Base-by-base conservation (phyloP, 2,888 invertebrate species). In the Nemapogon koenigi region DNA sequence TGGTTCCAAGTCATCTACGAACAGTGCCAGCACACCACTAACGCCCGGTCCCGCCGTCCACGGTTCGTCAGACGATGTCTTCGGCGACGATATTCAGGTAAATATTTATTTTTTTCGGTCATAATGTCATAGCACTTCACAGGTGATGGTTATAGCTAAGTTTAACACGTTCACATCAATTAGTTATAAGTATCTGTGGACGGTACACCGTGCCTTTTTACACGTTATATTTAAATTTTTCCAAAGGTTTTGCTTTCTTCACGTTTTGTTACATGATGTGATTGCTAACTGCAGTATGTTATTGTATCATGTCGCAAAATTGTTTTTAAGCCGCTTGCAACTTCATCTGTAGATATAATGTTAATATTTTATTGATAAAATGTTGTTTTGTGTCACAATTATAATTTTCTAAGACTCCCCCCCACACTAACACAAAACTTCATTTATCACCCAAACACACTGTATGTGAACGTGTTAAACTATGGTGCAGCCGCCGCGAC, bases 401-500 rank as follows among this genome's bases (percentile, higher is more conserved):
- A n/a, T n/a, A n/a, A n/a, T n/a, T n/a, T n/a, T n/a, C n/a, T n/a
- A n/a, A n/a, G n/a, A n/a, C n/a, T n/a, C n/a, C n/a, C n/a, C n/a
- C n/a, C n/a, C n/a, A n/a, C n/a, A n/a, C n/a, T n/a, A n/a, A n/a
- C n/a, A n/a, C n/a, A n/a, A n/a, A n/a, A n/a, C n/a, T n/a, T n/a
- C n/a, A n/a, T n/a, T n/a, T n/a, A n/a, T n/a, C n/a, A n/a, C n/a
- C n/a, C n/a, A n/a, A n/a, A n/a, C n/a, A n/a, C n/a, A n/a, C n/a
- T n/a, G n/a, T n/a, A 73, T 73, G 75, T 73, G 76, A 73, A 68
- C 76, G 76, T 75, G 75, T 75, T 70, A 64, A 71, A 55, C 68
- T 68, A 59, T 61, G 15, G 4, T 8, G 27, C 82, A 84, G 83
- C 83, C 83, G 57, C 84, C 89, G 78, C 87, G 89, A 81, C 91